Percentiles rank a stretch among this genome's conserved stretches.
These are phyloP conservation scores for Muricea muricata DNA, from an alignment of 92 coral and sea anemone species.

Conservation along the genomic window DNA sequence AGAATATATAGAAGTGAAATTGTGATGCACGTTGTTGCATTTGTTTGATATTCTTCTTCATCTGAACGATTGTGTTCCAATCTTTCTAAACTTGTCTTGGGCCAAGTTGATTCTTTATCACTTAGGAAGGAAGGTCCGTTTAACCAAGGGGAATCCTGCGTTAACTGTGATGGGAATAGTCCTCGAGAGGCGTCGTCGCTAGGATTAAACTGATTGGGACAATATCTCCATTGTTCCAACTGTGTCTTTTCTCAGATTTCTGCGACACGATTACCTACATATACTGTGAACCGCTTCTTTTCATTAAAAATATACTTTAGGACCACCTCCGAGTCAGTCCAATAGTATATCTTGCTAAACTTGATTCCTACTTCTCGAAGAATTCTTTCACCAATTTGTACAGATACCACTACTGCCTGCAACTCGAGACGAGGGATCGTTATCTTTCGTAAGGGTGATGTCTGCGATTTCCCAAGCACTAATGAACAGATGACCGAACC, in stretches of 20 bases:
- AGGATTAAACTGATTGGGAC: neutral
- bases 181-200: conserved; percentile 16
- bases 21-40: neutral
- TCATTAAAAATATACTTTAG: conserved; percentile 9
- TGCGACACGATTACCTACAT: conserved; percentile 9
- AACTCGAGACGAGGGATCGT: conserved; percentile 13
- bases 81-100: neutral
- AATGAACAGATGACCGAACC: conserved; percentile 13
- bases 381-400: neutral
- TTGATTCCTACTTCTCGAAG: neutral
- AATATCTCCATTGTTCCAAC: neutral
- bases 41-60: neutral
- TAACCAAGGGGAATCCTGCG: conserved; percentile 4
- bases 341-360: neutral
- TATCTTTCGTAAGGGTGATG: neutral
- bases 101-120: neutral
- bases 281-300: conserved; percentile 13
- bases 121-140: neutral
- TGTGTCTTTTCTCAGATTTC: conserved; percentile 1
- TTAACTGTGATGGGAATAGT: conserved; percentile 9
- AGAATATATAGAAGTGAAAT: neutral
- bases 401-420: neutral
- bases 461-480: neutral
- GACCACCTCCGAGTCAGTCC: conserved; percentile 17
- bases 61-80: neutral